Percentiles rank a stretch among this genome's conserved stretches.
phyloP scores from a whole-genome alignment of 2,797 vertebrate genomes.

The Bufotes viridis region DNA sequence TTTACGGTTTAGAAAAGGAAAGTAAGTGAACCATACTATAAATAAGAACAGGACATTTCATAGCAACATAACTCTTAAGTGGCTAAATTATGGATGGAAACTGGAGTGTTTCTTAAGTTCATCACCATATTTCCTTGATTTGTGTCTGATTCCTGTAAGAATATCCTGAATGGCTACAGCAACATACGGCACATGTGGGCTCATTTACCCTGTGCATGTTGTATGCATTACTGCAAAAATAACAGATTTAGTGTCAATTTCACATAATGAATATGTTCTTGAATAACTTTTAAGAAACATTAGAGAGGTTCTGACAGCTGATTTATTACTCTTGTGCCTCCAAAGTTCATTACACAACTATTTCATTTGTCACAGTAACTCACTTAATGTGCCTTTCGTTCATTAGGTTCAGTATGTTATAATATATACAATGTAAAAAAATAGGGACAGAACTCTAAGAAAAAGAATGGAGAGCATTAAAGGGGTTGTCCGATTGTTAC shows the following conservation, averaged over 20 bases:
- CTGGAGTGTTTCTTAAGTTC: neutral
- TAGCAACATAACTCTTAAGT: neutral
- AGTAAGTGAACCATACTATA: neutral
- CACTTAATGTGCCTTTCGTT: neutral
- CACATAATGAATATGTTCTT: constrained; percentile 22
- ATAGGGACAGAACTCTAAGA: neutral
- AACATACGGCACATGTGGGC: constrained; percentile 23
- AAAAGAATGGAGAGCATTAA: neutral
- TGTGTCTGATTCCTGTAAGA: neutral
- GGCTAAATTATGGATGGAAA: neutral
- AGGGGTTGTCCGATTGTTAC: too few species aligned
- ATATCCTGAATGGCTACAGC: neutral
- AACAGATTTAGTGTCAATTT: constrained; percentile 44
- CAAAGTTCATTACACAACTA: constrained; percentile 42
- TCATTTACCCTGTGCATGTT: constrained; percentile 27
- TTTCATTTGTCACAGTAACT: neutral
- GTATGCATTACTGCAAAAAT: constrained; percentile 28
- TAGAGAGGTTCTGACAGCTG: constrained; percentile 22
- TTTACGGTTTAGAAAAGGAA: too few species aligned
- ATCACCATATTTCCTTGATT: neutral
- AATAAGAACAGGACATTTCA: neutral
- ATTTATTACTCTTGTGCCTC: constrained; percentile 36
- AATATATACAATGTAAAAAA: neutral
- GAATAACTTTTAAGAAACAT: constrained; percentile 25
- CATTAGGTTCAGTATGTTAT: neutral